These are phyloP conservation scores for Casuarius casuarius DNA, from an alignment of 2,113 vertebrate genomes.

Conservation along the genomic window DNA sequence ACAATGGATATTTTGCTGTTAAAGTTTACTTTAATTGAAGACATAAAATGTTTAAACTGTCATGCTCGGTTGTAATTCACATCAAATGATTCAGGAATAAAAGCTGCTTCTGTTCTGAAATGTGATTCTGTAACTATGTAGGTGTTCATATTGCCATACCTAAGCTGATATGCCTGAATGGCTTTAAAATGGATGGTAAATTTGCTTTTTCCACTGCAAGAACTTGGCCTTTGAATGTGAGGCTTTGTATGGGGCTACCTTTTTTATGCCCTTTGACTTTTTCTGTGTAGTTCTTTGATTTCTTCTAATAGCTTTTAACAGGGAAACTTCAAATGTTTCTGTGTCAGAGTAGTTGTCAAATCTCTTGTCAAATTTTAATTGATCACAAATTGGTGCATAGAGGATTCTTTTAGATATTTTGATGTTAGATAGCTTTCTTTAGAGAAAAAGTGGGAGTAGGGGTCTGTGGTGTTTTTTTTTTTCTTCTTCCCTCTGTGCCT, in stretches of 20 bases:
- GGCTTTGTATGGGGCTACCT: neutral
- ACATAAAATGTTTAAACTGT: neutral
- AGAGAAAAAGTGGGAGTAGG: neutral
- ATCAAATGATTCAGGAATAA: fast-evolving
- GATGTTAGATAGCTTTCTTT: neutral
- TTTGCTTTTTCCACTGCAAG: neutral
- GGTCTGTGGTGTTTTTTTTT: neutral
- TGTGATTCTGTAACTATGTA: neutral
- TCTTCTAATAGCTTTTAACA: neutral
- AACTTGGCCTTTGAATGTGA: neutral
- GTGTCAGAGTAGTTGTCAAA: neutral
- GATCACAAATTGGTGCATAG: fast-evolving
- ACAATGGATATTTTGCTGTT: neutral
- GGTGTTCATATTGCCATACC: neutral
- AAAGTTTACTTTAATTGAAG: neutral
- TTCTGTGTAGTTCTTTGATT: neutral
- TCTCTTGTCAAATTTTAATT: neutral
- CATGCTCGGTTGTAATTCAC: neutral
- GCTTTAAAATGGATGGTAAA: neutral
- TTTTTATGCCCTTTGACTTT: neutral
- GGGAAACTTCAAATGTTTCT: neutral
- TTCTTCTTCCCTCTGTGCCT: neutral
- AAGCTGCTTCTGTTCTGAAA: neutral
- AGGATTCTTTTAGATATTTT: neutral
- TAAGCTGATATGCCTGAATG: neutral